Conservation (phyloP, 2,888 invertebrate species). For the Alcis repandata region DNA sequence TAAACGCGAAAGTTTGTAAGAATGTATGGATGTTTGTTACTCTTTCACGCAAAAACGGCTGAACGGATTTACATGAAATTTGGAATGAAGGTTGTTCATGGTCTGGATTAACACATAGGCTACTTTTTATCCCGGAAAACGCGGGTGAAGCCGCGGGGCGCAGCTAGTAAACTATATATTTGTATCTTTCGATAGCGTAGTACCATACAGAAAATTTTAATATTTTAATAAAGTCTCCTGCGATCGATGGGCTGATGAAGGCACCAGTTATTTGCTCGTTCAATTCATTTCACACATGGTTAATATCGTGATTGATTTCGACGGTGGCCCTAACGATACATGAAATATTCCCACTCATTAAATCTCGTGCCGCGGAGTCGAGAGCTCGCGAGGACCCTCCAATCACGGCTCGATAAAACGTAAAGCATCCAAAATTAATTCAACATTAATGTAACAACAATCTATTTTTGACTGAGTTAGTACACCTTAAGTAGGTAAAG, state of each 20-base stretch:
- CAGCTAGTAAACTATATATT: too few species aligned
- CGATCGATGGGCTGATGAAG: slow-evolving; percentile 39
- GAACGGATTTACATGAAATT: too few species aligned
- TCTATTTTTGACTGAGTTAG: slow-evolving; percentile 14
- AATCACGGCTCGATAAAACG: slow-evolving; percentile 73
- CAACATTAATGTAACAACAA: slow-evolving; percentile 28
- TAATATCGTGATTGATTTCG: slow-evolving; percentile 83
- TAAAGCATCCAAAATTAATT: slow-evolving; percentile 63
- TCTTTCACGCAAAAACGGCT: too few species aligned
- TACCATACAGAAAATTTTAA: slow-evolving; percentile 16
- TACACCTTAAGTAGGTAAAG: background rate
- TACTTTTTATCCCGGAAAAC: too few species aligned
- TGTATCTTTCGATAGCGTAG: too few species aligned
- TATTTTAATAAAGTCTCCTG: slow-evolving; percentile 4
- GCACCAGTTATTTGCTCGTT: slow-evolving; percentile 66
- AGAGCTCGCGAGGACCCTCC: slow-evolving; percentile 72
- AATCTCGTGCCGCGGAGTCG: slow-evolving; percentile 72
- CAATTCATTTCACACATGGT: slow-evolving; percentile 80
- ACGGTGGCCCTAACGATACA: slow-evolving; percentile 80
- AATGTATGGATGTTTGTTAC: too few species aligned
- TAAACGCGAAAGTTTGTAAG: too few species aligned
- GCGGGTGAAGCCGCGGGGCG: too few species aligned
- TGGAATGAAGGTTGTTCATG: too few species aligned
- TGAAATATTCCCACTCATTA: slow-evolving; percentile 84
- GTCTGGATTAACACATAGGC: too few species aligned